phyloP scores from a whole-genome alignment of 1,140 invertebrate genomes.

The Drosophila kohkoa region DNA sequence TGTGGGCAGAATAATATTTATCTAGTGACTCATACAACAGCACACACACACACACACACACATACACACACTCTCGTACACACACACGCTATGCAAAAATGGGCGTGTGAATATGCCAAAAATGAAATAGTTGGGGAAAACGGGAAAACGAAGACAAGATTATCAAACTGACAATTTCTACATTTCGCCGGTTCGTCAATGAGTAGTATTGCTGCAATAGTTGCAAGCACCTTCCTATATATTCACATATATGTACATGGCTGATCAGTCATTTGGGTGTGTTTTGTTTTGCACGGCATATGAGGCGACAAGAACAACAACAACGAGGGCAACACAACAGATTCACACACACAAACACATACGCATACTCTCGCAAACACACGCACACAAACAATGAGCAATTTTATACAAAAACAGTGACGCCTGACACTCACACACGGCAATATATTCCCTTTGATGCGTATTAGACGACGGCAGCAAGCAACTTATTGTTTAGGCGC shows the following conservation, averaged over 20 bases:
- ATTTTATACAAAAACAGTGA: constrained; percentile 49
- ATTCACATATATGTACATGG: neutral
- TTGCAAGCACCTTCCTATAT: constrained; percentile 5
- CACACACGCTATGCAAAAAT: constrained; percentile 32
- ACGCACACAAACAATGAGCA: constrained; percentile 40
- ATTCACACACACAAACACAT: constrained; percentile 12
- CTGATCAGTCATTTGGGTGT: constrained; percentile 48
- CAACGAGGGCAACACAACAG: constrained; percentile 30
- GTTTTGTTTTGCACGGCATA: constrained; percentile 59
- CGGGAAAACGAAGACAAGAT: constrained; percentile 3
- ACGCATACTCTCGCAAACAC: constrained; percentile 9
- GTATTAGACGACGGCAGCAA: constrained; percentile 16
- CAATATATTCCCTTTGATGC: constrained; percentile 12
- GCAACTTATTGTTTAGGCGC: constrained; percentile 37
- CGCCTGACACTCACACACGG: constrained; percentile 44
- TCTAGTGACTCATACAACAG: constrained; percentile 56
- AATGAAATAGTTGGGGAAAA: constrained; percentile 3
- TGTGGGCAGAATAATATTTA: constrained; percentile 46
- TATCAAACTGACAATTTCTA: constrained; percentile 3
- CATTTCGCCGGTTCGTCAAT: constrained; percentile 38
- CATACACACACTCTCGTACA: constrained; percentile 10
- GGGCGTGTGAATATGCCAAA: constrained; percentile 42
- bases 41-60: constrained; percentile 14
- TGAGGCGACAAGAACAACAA: constrained; percentile 39
- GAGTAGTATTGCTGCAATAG: neutral